Base-by-base conservation (phyloP, 2,888 invertebrate species). In the Ochropacha duplaris region DNA sequence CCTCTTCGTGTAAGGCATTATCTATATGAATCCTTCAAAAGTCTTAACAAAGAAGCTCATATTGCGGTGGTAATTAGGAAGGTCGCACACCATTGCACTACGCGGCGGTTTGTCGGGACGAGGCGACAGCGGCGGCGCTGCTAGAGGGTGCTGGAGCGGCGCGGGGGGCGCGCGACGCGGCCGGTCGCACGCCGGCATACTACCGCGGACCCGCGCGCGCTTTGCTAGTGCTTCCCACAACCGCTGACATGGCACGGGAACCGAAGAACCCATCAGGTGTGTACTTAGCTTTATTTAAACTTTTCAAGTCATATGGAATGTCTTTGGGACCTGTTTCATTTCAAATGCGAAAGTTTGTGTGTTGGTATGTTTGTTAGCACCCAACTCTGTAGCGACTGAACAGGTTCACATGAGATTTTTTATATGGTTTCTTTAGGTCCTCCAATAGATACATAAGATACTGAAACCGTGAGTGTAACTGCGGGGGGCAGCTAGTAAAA, bases 81-180 rank as follows among this genome's bases (percentile, higher is more conserved):
- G 92, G 93, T 54, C 89, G 93, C 58, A 97, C 97, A 0, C 96
- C 98, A 0, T 87, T 98, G 71, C 98, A 98, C 92, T 98, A 97
- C 89, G 95, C 97, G 2, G 96, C 96, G 1, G 94, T 95, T 56
- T 92, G 95, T 58, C 96, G 96, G 80, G 96, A 97, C 79, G 95
- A 95, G 66, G 95, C 95, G 63, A 91, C 94, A 62, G 95, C 96
- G 87, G 97, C 96, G 78, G 94, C 95, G 77, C 93, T 96, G 76
- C 93, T 99, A 60, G 94, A 96, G 61, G 95, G 95, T 70, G 95
- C 96, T 72, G 98, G 98, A 22, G 97, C 97, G 58, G 96, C 96
- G 81, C 95, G 97, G 81, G 96, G 95, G 64, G 95, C 95, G 72
- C 88, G 96, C 66, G 98, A 99, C 92, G 96, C 96, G 84, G 96